These are phyloP conservation scores for Mesoligia furuncula DNA, from an alignment of 2,888 invertebrate species.

Conservation along the genomic window DNA sequence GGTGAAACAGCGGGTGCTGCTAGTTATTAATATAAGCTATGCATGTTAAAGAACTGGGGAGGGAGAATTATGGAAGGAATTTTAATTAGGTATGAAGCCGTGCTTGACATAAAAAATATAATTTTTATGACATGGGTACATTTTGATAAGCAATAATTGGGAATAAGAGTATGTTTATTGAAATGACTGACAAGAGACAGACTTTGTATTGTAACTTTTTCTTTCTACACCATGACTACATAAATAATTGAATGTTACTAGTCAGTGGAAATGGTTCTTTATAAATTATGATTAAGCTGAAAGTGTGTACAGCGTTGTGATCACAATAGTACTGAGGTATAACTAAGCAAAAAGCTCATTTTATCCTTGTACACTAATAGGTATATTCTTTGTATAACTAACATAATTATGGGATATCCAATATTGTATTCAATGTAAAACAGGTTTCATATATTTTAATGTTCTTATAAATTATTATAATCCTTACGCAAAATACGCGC, in stretches of 20 bases:
- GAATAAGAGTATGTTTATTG: neutral
- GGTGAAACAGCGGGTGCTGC: too few relatives aligned
- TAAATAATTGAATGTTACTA: neutral
- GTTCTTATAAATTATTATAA: neutral
- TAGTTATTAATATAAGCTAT: neutral
- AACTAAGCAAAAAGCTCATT: neutral
- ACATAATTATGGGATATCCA: neutral
- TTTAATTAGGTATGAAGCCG: constrained; percentile 24
- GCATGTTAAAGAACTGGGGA: neutral
- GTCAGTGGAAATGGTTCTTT: neutral
- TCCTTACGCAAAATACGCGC: too few relatives aligned
- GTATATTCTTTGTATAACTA: neutral
- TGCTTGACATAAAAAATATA: constrained; percentile 26
- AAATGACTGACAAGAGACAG: constrained; percentile 5
- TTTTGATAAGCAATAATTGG: constrained; percentile 18
- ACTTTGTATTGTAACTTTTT: neutral
- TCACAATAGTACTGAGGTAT: constrained; percentile 7
- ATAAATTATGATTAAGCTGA: constrained; percentile 10
- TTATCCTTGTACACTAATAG: constrained; percentile 31
- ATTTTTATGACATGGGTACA: constrained; percentile 21
- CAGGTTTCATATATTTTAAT: neutral
- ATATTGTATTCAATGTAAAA: neutral
- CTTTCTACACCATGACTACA: neutral
- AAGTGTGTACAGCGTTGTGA: neutral
- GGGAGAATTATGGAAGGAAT: constrained; percentile 11